Percentiles rank a stretch among this genome's conserved stretches.
These are phyloP conservation scores for Reticulitermes speratus DNA, from an alignment of 1,140 invertebrate genomes.

Conservation along the genomic window DNA sequence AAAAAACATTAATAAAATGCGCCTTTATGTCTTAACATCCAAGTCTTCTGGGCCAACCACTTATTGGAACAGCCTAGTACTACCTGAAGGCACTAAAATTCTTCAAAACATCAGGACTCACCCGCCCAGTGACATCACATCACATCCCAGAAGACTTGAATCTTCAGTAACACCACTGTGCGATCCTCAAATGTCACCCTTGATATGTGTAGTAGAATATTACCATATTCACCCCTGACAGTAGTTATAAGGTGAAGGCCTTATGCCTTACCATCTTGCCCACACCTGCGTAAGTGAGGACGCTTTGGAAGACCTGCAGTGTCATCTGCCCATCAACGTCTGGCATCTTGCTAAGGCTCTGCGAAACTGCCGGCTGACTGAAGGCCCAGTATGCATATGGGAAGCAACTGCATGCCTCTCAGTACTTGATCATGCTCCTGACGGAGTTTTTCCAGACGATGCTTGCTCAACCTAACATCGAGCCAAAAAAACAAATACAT, in stretches of 20 bases:
- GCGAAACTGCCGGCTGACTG: slow-evolving; percentile 74
- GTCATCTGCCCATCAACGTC: slow-evolving; percentile 84
- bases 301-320: slow-evolving; percentile 73
- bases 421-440: slow-evolving; percentile 64
- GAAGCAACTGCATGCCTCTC: slow-evolving; percentile 85
- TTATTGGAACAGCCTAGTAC: too few species aligned
- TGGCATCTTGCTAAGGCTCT: slow-evolving; percentile 79
- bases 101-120: too few species aligned
- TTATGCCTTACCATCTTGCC: slow-evolving; percentile 61
- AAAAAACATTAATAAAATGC: too few species aligned
- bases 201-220: too few species aligned
- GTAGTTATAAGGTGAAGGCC: neutral
- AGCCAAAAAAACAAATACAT: neutral
- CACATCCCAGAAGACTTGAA: too few species aligned
- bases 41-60: too few species aligned
- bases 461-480: slow-evolving; percentile 73
- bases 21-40: too few species aligned
- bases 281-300: slow-evolving; percentile 80
- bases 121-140: too few species aligned
- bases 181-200: too few species aligned
- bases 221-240: too few species aligned
- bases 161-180: too few species aligned
- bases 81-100: too few species aligned
- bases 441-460: slow-evolving; percentile 80
- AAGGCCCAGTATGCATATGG: slow-evolving; percentile 88